Conservation (phyloP, 1,140 invertebrate species). For the Ceratosolen fusciceps region DNA sequence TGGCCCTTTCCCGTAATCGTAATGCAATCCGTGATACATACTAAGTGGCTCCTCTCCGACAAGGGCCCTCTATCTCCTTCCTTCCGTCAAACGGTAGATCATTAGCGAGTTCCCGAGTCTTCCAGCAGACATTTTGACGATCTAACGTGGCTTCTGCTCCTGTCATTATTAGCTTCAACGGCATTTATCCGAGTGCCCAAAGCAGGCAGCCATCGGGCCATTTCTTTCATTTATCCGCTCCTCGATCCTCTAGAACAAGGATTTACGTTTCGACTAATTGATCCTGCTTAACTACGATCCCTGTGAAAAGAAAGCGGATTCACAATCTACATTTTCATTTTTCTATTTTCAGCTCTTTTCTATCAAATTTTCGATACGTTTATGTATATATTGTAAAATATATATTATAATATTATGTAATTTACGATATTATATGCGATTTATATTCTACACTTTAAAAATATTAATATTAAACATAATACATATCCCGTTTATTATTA, state of each 20-base stretch:
- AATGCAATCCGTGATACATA: conserved; percentile 62
- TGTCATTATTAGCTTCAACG: neutral
- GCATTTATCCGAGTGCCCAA: neutral
- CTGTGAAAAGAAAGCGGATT: too few relatives aligned
- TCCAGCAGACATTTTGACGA: neutral
- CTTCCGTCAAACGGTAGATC: neutral
- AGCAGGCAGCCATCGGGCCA: neutral
- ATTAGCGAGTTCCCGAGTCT: neutral
- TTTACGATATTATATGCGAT: too few relatives aligned
- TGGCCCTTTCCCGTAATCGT: conserved; percentile 65
- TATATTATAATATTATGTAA: too few relatives aligned
- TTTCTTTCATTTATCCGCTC: neutral
- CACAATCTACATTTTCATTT: too few relatives aligned
- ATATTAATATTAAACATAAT: too few relatives aligned
- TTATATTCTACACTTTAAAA: too few relatives aligned
- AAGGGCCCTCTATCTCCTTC: neutral
- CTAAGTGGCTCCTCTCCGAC: neutral
- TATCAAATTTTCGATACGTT: too few relatives aligned
- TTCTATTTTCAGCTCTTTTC: too few relatives aligned
- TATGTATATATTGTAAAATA: too few relatives aligned
- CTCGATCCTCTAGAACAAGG: neutral
- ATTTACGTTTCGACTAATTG: neutral
- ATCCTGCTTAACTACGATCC: neutral
- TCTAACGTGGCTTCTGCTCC: neutral
- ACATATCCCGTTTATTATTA: too few relatives aligned